Evolutionary conservation across 2,113 vertebrate genomes (phyloP).

Genomic region (Isichthys henryi): DNA sequence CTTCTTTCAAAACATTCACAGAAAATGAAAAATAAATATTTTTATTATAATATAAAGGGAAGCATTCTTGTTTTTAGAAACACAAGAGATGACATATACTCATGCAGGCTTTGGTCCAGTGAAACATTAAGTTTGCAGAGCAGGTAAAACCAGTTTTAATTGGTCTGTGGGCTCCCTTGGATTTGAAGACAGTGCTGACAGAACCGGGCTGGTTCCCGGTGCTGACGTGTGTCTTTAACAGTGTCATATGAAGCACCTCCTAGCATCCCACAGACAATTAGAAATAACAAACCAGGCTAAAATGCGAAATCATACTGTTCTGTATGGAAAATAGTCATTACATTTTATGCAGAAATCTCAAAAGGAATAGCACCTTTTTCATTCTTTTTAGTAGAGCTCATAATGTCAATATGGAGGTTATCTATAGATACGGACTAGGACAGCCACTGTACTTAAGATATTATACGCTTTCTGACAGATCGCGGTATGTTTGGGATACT

Average conservation of each 20-base stretch:
- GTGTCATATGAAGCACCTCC: background rate
- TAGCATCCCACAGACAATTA: background rate
- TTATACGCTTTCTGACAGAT: background rate
- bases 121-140: background rate
- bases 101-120: background rate
- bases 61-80: background rate
- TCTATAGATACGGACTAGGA: background rate
- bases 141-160: constrained; percentile 12
- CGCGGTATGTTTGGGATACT: background rate
- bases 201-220: background rate
- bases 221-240: background rate
- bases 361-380: background rate
- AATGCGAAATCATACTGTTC: background rate
- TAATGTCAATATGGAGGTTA: background rate
- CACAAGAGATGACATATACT: background rate
- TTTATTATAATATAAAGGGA: background rate
- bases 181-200: background rate
- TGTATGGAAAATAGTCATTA: background rate
- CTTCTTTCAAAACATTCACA: background rate
- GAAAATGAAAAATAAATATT: background rate
- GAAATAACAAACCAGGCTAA: background rate
- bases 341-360: background rate
- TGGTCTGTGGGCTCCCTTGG: background rate
- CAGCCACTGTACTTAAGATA: background rate
- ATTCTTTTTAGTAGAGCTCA: background rate